Percentiles rank a stretch among this genome's conserved stretches.
Conservation (phyloP, 2,113 vertebrate genomes). For the Chinchilla lanigera region DNA sequence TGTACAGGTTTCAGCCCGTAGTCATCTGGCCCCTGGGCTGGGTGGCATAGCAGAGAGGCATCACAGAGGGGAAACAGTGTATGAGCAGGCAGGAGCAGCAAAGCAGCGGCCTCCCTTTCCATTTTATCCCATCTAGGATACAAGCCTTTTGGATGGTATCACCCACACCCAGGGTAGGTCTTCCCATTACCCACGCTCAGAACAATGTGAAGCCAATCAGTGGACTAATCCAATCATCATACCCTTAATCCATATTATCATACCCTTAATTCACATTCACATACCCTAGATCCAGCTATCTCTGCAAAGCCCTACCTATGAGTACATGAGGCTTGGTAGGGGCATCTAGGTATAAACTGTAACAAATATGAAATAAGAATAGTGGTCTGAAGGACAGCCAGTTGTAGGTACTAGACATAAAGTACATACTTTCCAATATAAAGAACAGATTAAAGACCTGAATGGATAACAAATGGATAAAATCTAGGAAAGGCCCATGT, state of each 20-base stretch:
- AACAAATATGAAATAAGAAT: background rate
- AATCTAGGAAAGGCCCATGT: background rate
- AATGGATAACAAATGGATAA: background rate
- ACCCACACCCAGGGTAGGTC: background rate
- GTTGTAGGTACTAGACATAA: background rate
- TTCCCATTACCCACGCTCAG: background rate
- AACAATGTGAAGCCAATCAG: background rate
- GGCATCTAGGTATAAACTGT: background rate
- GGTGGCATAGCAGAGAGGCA: background rate
- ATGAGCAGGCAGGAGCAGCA: background rate
- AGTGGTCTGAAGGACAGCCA: background rate
- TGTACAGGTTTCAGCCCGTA: background rate
- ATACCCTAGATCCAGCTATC: background rate
- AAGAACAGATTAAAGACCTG: background rate
- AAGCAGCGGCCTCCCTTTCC: background rate
- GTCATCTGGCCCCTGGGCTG: background rate
- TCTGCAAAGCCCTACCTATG: background rate
- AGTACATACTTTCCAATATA: background rate
- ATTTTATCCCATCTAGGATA: background rate
- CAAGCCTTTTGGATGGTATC: background rate
- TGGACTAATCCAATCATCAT: background rate
- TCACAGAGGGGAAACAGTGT: background rate
- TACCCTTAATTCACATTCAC: background rate
- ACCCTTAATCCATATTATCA: background rate
- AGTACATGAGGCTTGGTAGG: background rate